phyloP scores from a whole-genome alignment of 1,140 invertebrate species.

The Acromyrmex heyeri region DNA sequence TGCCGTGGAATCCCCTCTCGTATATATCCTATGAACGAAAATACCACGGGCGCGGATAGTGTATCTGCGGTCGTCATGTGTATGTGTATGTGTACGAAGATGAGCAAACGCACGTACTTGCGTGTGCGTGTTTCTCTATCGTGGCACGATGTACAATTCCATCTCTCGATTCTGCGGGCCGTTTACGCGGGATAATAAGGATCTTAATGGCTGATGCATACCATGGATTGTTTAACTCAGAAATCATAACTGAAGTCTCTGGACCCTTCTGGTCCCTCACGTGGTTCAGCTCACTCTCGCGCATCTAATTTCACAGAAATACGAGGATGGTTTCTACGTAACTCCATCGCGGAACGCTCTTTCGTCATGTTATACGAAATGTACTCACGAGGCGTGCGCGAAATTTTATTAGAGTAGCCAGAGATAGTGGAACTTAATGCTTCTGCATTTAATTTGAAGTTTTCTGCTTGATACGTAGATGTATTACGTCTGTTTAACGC shows the following conservation, averaged over 20 bases:
- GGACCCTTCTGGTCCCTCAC: constrained; percentile 5
- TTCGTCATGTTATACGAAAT: constrained; percentile 1
- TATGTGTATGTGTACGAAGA: neutral
- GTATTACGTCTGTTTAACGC: neutral
- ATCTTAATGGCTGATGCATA: constrained; percentile 36
- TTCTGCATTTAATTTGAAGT: constrained; percentile 16
- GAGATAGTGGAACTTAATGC: neutral
- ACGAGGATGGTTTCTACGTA: neutral
- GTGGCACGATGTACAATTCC: constrained; percentile 4
- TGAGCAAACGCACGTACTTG: neutral
- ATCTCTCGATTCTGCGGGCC: constrained; percentile 11
- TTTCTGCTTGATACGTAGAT: neutral
- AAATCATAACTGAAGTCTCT: constrained; percentile 35
- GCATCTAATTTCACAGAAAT: constrained; percentile 36
- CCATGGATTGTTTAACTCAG: constrained; percentile 42
- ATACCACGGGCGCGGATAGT: constrained; percentile 37
- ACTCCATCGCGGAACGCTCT: neutral
- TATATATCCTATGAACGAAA: constrained; percentile 58
- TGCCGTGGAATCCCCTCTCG: constrained; percentile 47
- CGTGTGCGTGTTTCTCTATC: neutral
- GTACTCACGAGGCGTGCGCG: neutral
- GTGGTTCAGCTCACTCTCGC: constrained; percentile 1
- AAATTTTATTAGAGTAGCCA: constrained; percentile 35
- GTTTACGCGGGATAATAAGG: constrained; percentile 45
- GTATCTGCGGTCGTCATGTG: neutral